Percentiles rank a stretch among this genome's conserved stretches.
phyloP scores from a whole-genome alignment of 1,140 invertebrate genomes.

The Macrocentrus cingulum region DNA sequence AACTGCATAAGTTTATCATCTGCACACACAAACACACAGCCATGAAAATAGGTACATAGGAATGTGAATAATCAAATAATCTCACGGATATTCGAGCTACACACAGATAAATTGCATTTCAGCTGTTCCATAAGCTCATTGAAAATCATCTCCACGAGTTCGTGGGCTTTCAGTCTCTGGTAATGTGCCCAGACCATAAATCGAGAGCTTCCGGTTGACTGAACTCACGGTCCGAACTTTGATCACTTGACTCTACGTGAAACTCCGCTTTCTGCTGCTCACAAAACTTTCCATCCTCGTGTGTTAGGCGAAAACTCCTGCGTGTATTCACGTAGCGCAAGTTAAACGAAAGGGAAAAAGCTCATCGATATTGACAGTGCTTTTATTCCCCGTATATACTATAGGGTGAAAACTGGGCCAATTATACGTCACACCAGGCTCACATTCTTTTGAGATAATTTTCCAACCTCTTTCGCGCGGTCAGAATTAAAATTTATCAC shows the following conservation, averaged over 20 bases:
- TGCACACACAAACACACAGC: no score
- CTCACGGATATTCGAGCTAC: no score
- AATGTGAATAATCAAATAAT: no score
- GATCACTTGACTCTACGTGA: constrained; percentile 23
- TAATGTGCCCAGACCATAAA: constrained; percentile 22
- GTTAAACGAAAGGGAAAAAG: not conserved
- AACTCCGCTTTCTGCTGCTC: constrained; percentile 1
- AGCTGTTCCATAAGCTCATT: no score
- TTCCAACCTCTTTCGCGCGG: not conserved
- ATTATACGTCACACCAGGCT: not conserved
- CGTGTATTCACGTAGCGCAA: not conserved
- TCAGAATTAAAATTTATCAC: constrained; percentile 3
- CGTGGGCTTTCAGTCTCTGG: constrained; percentile 6
- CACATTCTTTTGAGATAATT: not conserved
- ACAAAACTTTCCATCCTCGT: constrained; percentile 2
- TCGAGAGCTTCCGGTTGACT: constrained; percentile 19
- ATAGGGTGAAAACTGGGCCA: not conserved
- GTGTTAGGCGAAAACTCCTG: not conserved
- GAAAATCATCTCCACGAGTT: not conserved
- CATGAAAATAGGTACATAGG: no score
- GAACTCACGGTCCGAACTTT: constrained; percentile 22
- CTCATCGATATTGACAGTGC: no score
- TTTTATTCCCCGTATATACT: no score
- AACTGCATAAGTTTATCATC: no score
- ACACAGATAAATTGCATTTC: no score